These are phyloP conservation scores for Seriola rivoliana DNA, from an alignment of 2,113 vertebrate species.

Conservation along the genomic window DNA sequence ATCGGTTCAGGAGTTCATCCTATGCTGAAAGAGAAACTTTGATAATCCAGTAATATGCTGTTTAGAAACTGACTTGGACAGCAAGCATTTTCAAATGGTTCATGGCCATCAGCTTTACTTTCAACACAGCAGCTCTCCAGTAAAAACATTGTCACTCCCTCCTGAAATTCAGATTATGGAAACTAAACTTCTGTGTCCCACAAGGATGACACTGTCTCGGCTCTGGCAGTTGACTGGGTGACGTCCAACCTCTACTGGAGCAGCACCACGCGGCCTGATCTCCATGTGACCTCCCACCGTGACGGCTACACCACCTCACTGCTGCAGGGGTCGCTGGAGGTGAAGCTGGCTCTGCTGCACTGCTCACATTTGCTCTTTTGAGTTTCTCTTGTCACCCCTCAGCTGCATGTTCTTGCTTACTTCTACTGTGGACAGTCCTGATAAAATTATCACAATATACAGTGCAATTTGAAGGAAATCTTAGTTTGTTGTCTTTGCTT, in stretches of 20 bases:
- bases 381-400: neutral
- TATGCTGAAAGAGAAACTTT: no score
- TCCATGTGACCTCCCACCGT: conserved; percentile 82
- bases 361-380: neutral
- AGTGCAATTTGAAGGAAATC: no score
- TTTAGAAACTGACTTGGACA: neutral
- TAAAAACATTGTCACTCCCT: neutral
- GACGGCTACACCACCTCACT: conserved; percentile 77
- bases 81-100: neutral
- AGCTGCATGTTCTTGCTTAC: neutral
- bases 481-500: no score
- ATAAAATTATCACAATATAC: no score
- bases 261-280: conserved; percentile 68
- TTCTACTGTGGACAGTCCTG: neutral
- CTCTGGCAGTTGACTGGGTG: conserved; percentile 92
- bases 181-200: neutral
- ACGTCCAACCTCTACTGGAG: conserved; percentile 93
- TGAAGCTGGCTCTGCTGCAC: conserved; percentile 9
- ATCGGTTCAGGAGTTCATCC: no score
- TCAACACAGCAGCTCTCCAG: neutral
- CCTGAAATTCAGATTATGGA: neutral
- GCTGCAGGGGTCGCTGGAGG: conserved; percentile 74
- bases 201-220: conserved; percentile 78
- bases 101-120: neutral
- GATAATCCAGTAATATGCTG: neutral